Evolutionary conservation across 2,113 vertebrate species (phyloP).

Genomic region (Calcarius ornatus): DNA sequence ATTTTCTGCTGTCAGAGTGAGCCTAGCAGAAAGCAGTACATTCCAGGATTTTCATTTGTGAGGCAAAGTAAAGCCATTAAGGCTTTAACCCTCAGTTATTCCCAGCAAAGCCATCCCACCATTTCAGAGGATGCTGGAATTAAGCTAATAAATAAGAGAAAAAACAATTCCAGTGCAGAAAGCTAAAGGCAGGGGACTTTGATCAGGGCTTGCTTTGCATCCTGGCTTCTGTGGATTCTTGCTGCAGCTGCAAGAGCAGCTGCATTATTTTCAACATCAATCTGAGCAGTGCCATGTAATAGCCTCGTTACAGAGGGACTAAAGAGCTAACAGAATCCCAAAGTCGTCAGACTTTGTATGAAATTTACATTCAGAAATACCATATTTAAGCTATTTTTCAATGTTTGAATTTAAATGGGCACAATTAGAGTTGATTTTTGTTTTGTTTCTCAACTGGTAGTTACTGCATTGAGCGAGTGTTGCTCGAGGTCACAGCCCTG

Average conservation of each 20-base stretch:
- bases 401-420: conserved; percentile 34
- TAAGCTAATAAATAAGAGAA: conserved; percentile 27
- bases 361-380: conserved; percentile 45
- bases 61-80: neutral
- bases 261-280: conserved; percentile 54
- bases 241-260: conserved; percentile 55
- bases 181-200: neutral
- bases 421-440: conserved; percentile 56
- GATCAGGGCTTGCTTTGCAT: neutral
- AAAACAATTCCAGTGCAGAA: neutral
- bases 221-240: conserved; percentile 19
- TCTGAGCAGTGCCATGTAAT: conserved; percentile 29
- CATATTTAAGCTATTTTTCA: conserved; percentile 55
- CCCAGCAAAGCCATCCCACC: neutral
- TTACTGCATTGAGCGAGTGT: conserved; percentile 35
- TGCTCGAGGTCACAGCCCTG: neutral
- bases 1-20: neutral
- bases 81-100: conserved; percentile 1
- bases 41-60: neutral
- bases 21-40: neutral
- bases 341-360: conserved; percentile 10
- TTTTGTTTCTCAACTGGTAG: conserved; percentile 55
- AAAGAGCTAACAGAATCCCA: conserved; percentile 25
- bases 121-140: neutral
- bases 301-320: conserved; percentile 40